Base-by-base conservation (phyloP, 2,888 invertebrate genomes). In the Gortyna flavago region DNA sequence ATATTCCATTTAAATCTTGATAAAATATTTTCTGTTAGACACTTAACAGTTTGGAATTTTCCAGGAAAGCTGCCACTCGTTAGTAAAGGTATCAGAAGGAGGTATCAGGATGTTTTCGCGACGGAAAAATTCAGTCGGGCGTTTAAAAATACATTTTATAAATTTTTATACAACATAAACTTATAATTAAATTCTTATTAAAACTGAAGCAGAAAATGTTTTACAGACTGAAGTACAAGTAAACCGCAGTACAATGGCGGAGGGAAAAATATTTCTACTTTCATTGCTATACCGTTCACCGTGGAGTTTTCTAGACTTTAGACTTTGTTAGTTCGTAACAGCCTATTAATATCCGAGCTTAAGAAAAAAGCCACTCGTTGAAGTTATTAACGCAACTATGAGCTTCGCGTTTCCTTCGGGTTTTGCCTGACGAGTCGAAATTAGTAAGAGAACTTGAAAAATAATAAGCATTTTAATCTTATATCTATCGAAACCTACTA, bases 301-400 rank as follows among this genome's bases (percentile, higher is more conserved):
- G 86, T 48, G 21, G 64, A 80, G 75, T 81, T 86, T 81, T 80
- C 86, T 70, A 82, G 72, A 82, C 82, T 87, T 85, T 51, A 85
- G 83, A 84, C 72, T 87, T 72, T 81, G 79, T 85, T 87, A 84
- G 79, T 83, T 75, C 75, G 25, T 74, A 86, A 86, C 77, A 86
- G 75, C 80, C 86, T 87, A 85, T 87, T 87, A 87, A 85, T 85
- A 80, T 80, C 78, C n/a, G 67, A 79, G 83, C 79, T 86, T 81
- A 87, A 83, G 81, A 79, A 84, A 77, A 82, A 81, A 74, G 69
- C 77, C 66, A 48, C 72, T 83, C 72, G 59, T 77, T 86, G 59
- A 79, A 75, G 64, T 82, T 83, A 80, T 79, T 72, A 82, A 76
- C 51, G 68, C 62, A 74, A 73, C 73, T 70, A 64, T 48, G 44